Evolutionary conservation across 2,797 vertebrate genomes (phyloP), one percentile per base, ranked within the genome.

Genomic region (Tiaroga cobitis): DNA sequence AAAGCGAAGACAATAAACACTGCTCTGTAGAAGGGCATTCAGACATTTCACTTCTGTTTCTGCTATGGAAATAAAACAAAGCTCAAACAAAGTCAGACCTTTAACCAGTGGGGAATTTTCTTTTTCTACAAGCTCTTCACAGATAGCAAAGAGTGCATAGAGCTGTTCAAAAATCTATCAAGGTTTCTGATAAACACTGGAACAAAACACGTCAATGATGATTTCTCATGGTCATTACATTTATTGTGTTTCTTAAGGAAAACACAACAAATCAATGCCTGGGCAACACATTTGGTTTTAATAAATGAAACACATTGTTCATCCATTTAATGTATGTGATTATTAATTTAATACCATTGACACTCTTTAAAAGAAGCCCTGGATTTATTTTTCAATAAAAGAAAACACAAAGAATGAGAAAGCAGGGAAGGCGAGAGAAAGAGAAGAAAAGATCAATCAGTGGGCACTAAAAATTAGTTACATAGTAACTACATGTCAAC

Each of bases 241-340:
- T 21, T 63, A 37, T 85, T 85, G 39, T 85, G 67, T 65, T 80
- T 80, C 39, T 51, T 56, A 85, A 79, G 29, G 56, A 84, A 77
- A 78, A 69, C 63, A 84, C 37, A 77, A 69, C 69, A 78, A 84
- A 84, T 78, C 82, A 69, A 49, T 37, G 68, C 29, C 54, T 63
- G 39, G 51, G 26, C 34, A 79, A 70, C 72, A 41, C 67, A 72
- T 72, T 46, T 5, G 5, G 21, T 49, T 63, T 18, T 63, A 69
- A 78, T 69, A 78, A 69, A 67, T 68, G 41, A 72, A 72, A 61
- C 2, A 1, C 26, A 70, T 34, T 78, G 77, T 49, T 79, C 29
- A 80, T 54, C 29, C 26, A 34, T 37, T 85, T 63, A 63, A 63
- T 61, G 34, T 29, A 56, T 63, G 59, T 13, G 24, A 29, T 85